Percentiles rank a stretch among this genome's conserved stretches.
Evolutionary conservation across 2,113 vertebrate genomes (phyloP).

Genomic region (Archocentrus centrarchus): DNA sequence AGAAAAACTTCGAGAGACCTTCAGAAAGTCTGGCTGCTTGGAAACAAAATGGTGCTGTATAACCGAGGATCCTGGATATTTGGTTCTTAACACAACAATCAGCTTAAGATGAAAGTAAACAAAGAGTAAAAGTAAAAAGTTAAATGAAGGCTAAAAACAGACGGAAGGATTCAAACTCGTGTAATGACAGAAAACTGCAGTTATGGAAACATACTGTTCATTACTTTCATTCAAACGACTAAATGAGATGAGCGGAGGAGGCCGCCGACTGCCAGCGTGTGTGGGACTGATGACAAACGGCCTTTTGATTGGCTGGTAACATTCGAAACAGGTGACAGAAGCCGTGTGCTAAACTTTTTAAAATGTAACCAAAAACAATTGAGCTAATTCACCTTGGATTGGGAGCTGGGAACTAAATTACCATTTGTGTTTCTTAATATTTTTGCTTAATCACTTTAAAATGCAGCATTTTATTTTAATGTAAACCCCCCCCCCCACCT

Average conservation of each 20-base stretch:
- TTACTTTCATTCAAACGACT: neutral
- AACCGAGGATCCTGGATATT: too few species aligned
- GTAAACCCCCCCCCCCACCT: accelerated
- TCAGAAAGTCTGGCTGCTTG: neutral
- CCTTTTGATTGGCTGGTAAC: neutral
- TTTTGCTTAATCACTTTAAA: constrained; percentile 5
- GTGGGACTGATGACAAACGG: neutral
- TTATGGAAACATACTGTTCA: neutral
- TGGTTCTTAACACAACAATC: neutral
- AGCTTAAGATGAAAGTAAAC: neutral
- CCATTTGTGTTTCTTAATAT: neutral
- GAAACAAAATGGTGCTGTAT: neutral
- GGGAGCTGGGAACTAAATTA: neutral
- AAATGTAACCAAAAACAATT: neutral
- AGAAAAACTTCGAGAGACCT: neutral
- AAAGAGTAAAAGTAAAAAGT: neutral
- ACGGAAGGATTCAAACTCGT: neutral
- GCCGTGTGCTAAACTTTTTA: neutral
- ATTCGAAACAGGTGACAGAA: neutral
- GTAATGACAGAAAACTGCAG: too few species aligned
- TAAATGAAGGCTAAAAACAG: neutral
- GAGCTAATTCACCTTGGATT: neutral
- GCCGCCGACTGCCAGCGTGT: neutral
- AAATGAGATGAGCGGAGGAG: neutral
- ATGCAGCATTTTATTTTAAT: neutral